Evolutionary conservation across 2,113 vertebrate species (phyloP).

Genomic region (Uropsilus gracilis): DNA sequence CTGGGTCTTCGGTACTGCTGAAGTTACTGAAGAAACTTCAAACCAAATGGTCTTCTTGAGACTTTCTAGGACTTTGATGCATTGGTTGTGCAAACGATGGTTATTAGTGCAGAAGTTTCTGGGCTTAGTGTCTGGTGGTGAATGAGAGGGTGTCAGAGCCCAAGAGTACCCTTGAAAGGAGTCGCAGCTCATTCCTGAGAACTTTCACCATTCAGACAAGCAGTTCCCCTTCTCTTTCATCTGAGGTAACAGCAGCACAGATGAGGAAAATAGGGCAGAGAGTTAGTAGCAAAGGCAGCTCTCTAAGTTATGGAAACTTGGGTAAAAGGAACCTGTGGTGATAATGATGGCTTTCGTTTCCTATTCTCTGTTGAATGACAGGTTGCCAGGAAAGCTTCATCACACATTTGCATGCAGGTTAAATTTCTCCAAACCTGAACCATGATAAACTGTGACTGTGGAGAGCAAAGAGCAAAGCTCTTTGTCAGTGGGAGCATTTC

Average conservation of each 20-base stretch:
- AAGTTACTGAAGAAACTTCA: neutral
- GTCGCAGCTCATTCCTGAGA: neutral
- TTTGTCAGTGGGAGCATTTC: neutral
- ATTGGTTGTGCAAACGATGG: neutral
- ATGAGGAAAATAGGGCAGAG: neutral
- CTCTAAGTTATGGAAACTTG: conserved; percentile 46
- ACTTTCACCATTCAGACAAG: neutral
- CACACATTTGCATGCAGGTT: conserved; percentile 32
- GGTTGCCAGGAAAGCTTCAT: conserved; percentile 52
- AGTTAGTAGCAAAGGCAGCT: neutral
- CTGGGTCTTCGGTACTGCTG: neutral
- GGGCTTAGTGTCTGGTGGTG: neutral
- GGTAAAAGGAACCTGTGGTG: conserved; percentile 48
- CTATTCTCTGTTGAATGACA: conserved; percentile 53
- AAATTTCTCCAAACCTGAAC: conserved; percentile 38
- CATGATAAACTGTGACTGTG: neutral
- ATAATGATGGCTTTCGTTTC: conserved; percentile 68
- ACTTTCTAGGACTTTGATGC: neutral
- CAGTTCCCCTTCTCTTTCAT: neutral
- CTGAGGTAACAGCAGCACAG: neutral
- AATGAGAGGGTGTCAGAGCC: neutral
- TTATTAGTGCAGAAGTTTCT: neutral
- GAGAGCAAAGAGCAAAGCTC: neutral
- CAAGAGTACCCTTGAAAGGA: neutral
- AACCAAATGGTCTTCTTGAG: neutral